Evolutionary conservation across 1,140 invertebrate species (phyloP).

Genomic region (Bombyx mori): DNA sequence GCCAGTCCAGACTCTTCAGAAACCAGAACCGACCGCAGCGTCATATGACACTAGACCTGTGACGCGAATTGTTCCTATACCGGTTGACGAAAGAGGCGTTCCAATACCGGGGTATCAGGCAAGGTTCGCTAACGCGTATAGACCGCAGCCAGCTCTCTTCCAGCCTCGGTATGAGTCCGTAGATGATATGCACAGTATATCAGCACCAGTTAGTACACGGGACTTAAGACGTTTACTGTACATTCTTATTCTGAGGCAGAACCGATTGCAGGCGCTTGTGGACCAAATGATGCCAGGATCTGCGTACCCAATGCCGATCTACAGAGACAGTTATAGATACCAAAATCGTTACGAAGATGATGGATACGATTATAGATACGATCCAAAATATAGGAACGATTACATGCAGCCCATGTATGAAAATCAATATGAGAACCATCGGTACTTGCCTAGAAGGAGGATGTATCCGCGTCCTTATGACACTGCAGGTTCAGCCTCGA

Average conservation of each 20-base stretch:
- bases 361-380: constrained; percentile 52
- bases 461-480: constrained; percentile 61
- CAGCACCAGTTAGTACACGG: constrained; percentile 72
- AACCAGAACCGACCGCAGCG: constrained; percentile 29
- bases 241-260: constrained; percentile 71
- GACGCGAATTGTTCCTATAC: constrained; percentile 46
- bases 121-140: constrained; percentile 48
- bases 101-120: constrained; percentile 54
- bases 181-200: constrained; percentile 50
- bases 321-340: constrained; percentile 37
- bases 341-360: constrained; percentile 48
- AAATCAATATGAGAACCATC: constrained; percentile 63
- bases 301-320: constrained; percentile 29
- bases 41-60: constrained; percentile 46
- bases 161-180: constrained; percentile 46
- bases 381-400: constrained; percentile 52
- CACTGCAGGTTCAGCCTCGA: constrained; percentile 51
- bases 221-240: constrained; percentile 73
- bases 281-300: constrained; percentile 58
- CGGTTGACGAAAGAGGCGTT: constrained; percentile 54
- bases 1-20: constrained; percentile 25
- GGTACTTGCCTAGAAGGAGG: constrained; percentile 54
- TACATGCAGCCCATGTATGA: constrained; percentile 52
- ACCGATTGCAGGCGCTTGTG: constrained; percentile 68
- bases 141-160: constrained; percentile 39